Conservation (phyloP, 2,888 invertebrate species). For the Aleiodes testaceus region DNA sequence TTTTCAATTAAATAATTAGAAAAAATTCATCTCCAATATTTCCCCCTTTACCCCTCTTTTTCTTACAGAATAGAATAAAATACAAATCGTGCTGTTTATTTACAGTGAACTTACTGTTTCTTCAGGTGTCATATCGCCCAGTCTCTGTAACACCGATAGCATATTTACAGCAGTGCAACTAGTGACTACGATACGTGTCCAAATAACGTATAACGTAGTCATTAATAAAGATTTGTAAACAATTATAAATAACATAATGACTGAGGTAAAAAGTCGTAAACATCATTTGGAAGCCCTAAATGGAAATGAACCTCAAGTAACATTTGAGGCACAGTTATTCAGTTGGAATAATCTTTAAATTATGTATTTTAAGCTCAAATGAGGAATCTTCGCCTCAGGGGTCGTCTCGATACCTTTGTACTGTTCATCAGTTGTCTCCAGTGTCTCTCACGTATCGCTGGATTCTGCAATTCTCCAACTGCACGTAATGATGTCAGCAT, state of each 20-base stretch:
- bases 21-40: too few species aligned
- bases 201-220: constrained; percentile 36
- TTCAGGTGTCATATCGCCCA: constrained; percentile 73
- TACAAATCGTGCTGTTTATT: constrained; percentile 60
- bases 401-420: constrained; percentile 83
- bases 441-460: constrained; percentile 95
- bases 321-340: constrained; percentile 20
- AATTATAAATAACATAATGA: constrained; percentile 12
- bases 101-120: constrained; percentile 73
- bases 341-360: constrained; percentile 1
- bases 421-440: constrained; percentile 98
- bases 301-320: constrained; percentile 20
- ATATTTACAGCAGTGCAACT: constrained; percentile 72
- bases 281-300: constrained; percentile 28
- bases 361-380: constrained; percentile 12
- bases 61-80: constrained; percentile 15
- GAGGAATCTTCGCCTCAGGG: constrained; percentile 44
- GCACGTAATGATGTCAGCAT: constrained; percentile 96
- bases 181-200: constrained; percentile 36
- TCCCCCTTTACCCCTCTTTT: too few species aligned
- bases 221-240: not conserved
- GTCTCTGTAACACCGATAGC: constrained; percentile 72
- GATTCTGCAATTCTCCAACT: constrained; percentile 96
- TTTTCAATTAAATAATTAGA: too few species aligned
- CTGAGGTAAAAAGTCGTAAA: not conserved